Percentiles rank a stretch among this genome's conserved stretches.
Evolutionary conservation across 1,140 invertebrate genomes (phyloP).

Genomic region (Drosophila sp.): DNA sequence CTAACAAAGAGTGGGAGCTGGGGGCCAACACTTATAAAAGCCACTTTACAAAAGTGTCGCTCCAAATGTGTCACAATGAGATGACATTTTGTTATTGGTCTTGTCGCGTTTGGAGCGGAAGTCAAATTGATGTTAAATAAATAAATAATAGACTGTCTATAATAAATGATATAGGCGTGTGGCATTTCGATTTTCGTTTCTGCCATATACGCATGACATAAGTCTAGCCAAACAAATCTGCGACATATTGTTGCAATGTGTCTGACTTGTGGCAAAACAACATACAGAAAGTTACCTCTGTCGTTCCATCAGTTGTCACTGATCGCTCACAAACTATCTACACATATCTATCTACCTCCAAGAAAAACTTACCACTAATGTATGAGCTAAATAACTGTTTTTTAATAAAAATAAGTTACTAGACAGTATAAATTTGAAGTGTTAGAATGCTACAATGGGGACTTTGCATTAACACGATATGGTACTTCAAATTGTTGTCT

Average conservation of each 20-base stretch:
- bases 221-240: slow-evolving; percentile 19
- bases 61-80: slow-evolving; percentile 43
- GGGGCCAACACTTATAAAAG: slow-evolving; percentile 33
- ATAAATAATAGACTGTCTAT: slow-evolving; percentile 42
- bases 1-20: not conserved
- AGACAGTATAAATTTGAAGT: no score
- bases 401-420: no score
- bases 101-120: slow-evolving; percentile 10
- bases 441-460: no score
- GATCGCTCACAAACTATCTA: no score
- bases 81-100: slow-evolving; percentile 33
- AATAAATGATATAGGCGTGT: slow-evolving; percentile 36
- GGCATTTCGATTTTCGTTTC: slow-evolving; percentile 12
- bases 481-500: no score
- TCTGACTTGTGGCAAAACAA: slow-evolving; percentile 13
- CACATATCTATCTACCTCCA: no score
- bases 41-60: slow-evolving; percentile 39
- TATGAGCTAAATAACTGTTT: no score
- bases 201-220: slow-evolving; percentile 33
- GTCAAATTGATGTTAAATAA: slow-evolving; percentile 48
- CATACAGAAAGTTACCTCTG: slow-evolving; percentile 3
- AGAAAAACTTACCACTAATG: no score
- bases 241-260: slow-evolving; percentile 12
- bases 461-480: no score
- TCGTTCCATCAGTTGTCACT: no score